Evolutionary conservation across 2,797 vertebrate species (phyloP).

Genomic region (Tympanoctomys barrerae): DNA sequence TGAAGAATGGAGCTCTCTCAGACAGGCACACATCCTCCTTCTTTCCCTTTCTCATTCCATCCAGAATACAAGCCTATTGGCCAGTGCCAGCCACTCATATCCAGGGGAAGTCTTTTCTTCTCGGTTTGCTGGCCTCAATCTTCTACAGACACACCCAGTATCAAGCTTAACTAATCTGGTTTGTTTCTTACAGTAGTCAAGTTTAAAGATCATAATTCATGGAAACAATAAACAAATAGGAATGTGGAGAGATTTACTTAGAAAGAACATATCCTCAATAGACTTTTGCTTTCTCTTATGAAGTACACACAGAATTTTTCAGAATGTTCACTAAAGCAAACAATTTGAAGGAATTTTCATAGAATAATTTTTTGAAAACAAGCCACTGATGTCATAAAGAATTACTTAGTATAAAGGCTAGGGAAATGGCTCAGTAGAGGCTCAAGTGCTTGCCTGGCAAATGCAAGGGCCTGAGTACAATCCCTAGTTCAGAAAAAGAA

Average conservation of each 20-base stretch:
- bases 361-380: conserved; percentile 8
- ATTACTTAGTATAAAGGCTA: not conserved
- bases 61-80: not conserved
- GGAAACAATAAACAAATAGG: not conserved
- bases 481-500: too few relatives aligned
- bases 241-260: not conserved
- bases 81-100: not conserved
- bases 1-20: not conserved
- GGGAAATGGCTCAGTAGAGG: too few relatives aligned
- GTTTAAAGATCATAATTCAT: not conserved
- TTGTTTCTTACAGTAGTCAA: not conserved
- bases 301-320: not conserved
- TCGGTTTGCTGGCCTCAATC: not conserved
- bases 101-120: not conserved
- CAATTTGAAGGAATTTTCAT: not conserved
- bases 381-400: not conserved
- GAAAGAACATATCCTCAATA: not conserved
- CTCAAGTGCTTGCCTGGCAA: too few relatives aligned
- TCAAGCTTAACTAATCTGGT: not conserved
- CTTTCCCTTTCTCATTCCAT: not conserved
- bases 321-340: not conserved
- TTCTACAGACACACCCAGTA: not conserved
- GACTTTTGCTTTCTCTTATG: conserved; percentile 23
- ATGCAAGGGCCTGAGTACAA: too few relatives aligned
- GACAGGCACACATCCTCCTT: not conserved